These are phyloP conservation scores for Oreochromis tanganicae DNA, from an alignment of 2,113 vertebrate species.

Conservation along the genomic window DNA sequence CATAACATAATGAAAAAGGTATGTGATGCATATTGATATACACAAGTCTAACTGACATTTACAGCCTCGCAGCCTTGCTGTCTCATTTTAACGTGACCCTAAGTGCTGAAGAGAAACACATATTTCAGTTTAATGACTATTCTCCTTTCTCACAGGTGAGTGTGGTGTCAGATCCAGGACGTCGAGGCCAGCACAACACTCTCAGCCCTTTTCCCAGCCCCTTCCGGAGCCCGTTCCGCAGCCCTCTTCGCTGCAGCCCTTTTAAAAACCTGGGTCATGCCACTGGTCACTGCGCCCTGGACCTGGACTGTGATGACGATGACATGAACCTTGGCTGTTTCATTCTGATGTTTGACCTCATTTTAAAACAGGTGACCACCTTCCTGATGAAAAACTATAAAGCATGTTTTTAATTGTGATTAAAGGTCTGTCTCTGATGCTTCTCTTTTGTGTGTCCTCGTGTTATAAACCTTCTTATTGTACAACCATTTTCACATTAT, in stretches of 20 bases:
- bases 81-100: background rate
- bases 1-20: background rate
- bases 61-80: background rate
- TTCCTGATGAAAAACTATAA: background rate
- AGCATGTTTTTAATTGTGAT: background rate
- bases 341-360: conserved; percentile 99
- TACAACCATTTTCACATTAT: background rate
- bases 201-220: conserved; percentile 96
- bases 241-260: conserved; percentile 86
- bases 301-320: conserved; percentile 95
- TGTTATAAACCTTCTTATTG: background rate
- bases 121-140: background rate
- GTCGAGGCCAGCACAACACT: conserved; percentile 84
- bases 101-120: background rate
- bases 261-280: conserved; percentile 93
- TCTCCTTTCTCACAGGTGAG: conserved; percentile 77
- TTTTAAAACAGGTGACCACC: conserved; percentile 90
- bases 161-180: conserved; percentile 93
- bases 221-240: conserved; percentile 93
- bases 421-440: background rate
- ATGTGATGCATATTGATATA: background rate
- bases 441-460: background rate
- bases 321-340: conserved; percentile 99
- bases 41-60: background rate
- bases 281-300: conserved; percentile 81